Base-by-base conservation (phyloP, 2,888 invertebrate genomes). In the Pecten maximus region DNA sequence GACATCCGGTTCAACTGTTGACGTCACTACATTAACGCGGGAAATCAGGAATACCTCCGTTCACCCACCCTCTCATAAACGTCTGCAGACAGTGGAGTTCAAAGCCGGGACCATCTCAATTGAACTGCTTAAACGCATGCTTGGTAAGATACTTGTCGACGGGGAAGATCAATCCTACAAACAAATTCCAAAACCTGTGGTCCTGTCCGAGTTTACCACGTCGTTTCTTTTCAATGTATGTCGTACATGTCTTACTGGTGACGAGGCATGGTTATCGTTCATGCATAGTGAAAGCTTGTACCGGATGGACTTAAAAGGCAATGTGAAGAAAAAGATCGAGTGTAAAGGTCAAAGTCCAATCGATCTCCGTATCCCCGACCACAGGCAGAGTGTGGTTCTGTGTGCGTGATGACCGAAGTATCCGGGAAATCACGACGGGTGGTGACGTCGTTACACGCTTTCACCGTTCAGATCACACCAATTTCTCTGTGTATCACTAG, bases 341-440 rank as follows among this genome's bases (percentile, higher is more conserved):
- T 60, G 60, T 60, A n/a, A 0, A 60, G 60, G 60, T 16, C 60
- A 60, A 60, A 60, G n/a, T 60, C 60, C 23, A 2, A 60, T n/a
- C n/a, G 23, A 60, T 60, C 60, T 23, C 60, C 60, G 60, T 60
- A n/a, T 60, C 60, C 6, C 60, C 60, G 1, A 60, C 60, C 23
- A 60, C 60, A 23, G 60, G 60, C 6, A 60, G 60, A 23, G n/a
- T 60, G 60, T 60, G 60, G 60, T 60, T 60, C 6, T 60, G 60
- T 60, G n/a, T 60, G 60, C 0, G 6, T 6, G 23, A 23, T n/a
- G 60, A n/a, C 60, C 23, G 8, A 60, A 60, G 60, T n/a, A 60
- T 60, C 60, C 60, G 60, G n/a, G 60, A 60, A 60, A n/a, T 60
- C n/a, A 60, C 60, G 60, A n/a, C 60, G 60, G 60, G n/a, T 23